Evolutionary conservation across 2,113 vertebrate species (phyloP).

Genomic region (Scytalopus superciliaris): DNA sequence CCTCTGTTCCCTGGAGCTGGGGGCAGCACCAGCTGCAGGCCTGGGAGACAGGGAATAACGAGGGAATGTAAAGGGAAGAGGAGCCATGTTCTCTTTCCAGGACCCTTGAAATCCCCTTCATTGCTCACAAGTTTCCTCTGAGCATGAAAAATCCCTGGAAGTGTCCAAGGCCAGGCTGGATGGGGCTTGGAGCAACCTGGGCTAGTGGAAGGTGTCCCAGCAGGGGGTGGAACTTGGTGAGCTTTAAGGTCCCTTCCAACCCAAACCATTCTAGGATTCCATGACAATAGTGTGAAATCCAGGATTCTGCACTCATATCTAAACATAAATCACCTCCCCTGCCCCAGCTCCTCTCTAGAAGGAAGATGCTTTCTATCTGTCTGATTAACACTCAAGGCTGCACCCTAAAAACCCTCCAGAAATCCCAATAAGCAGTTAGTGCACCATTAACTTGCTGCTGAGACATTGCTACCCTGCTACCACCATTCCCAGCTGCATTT

Average conservation of each 20-base stretch:
- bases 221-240: too few relatives aligned
- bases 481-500: background rate
- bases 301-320: background rate
- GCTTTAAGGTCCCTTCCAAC: background rate
- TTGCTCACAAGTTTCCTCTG: background rate
- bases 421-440: background rate
- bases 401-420: background rate
- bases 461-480: background rate
- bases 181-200: background rate
- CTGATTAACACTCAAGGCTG: background rate
- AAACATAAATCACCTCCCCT: background rate
- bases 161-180: background rate
- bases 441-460: background rate
- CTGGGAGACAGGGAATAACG: background rate
- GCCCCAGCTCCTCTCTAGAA: background rate
- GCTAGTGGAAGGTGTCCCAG: background rate
- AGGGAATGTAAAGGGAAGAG: background rate
- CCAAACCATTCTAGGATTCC: background rate
- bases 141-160: background rate
- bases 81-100: background rate
- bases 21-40: background rate
- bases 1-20: background rate
- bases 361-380: background rate
- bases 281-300: background rate
- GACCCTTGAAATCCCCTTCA: background rate